Evolutionary conservation across 2,113 vertebrate genomes (phyloP), one percentile per base, ranked within the genome.

Genomic region (Motacilla tschutschensis): DNA sequence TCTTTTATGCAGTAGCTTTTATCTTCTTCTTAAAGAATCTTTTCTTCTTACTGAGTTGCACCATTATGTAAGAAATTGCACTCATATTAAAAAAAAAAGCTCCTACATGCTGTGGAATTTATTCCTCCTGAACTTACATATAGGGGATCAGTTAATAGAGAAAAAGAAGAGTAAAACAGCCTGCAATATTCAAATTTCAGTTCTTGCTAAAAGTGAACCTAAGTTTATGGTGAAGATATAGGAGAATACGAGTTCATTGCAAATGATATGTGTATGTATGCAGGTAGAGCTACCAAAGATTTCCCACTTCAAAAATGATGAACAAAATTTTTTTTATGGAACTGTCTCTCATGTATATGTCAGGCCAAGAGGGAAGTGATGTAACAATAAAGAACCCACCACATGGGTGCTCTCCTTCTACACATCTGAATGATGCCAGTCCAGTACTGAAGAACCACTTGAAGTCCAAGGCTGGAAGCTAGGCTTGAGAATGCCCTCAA

Each of bases 1-100:
- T 96, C 94, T 92, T 95, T 95, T 94, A 92, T 90, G 89, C 93
- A 92, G 93, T 88, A 94, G 76, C 79, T 91, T 95, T 92, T 89
- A 83, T 92, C 57, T 74, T 86, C 72, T 87, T 83, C 78, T 62
- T 83, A 50, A 64, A 84, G 38, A 71, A 40, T 40, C 24, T 69
- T 80, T 86, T 73, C 48, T 66, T 86, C 53, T 85, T 82, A 70
- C 43, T 46, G 73, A 79, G 19, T 93, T 93, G 90, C 84, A 94
- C 82, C 47, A 79, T 91, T 88, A 50, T 79, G 9, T 78, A 95
- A 94, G 90, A 88, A 75, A 89, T 92, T 79, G 66, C 41, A 73
- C n/a, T 81, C 24, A 47, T 63, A 74, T 74, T 67, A 19, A 36
- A 87, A 62, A 87, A 60, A 66, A 36, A 21, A 51, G 40, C 60